Conservation (phyloP, 2,113 vertebrate species). For the Rafetus swinhoei region DNA sequence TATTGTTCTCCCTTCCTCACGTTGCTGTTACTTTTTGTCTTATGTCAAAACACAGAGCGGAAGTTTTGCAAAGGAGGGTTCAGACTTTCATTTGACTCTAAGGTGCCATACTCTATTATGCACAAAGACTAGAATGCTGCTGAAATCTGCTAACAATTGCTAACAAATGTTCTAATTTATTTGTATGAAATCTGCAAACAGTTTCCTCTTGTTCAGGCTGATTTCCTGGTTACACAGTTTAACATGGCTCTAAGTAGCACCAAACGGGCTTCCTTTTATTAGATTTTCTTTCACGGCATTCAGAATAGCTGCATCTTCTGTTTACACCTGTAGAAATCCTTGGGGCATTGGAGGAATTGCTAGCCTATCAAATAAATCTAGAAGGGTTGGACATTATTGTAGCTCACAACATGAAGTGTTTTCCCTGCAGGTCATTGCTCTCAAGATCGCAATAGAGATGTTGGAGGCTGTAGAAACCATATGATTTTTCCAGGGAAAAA, state of each 20-base stretch:
- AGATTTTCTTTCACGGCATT: conserved; percentile 46
- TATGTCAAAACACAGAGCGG: conserved; percentile 53
- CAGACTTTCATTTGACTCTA: conserved; percentile 63
- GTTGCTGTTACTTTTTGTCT: neutral
- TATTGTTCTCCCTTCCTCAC: neutral
- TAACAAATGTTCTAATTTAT: conserved; percentile 74
- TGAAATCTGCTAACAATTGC: conserved; percentile 26
- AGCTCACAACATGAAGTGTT: conserved; percentile 35
- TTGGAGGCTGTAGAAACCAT: neutral
- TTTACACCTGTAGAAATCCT: conserved; percentile 55
- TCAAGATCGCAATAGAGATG: conserved; percentile 7
- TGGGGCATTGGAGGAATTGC: conserved; percentile 48
- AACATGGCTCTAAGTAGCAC: conserved; percentile 57
- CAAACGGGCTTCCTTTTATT: conserved; percentile 52
- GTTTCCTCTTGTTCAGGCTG: conserved; percentile 46
- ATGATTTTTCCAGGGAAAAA: neutral
- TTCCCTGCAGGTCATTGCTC: conserved; percentile 20
- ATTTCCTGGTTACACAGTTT: conserved; percentile 51
- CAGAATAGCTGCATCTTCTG: conserved; percentile 42
- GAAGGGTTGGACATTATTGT: conserved; percentile 27
- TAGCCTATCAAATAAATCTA: conserved; percentile 53
- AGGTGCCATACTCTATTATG: conserved; percentile 48
- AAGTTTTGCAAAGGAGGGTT: conserved; percentile 2
- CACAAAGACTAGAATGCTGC: conserved; percentile 1
- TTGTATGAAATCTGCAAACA: conserved; percentile 46